These are phyloP conservation scores for Enteromius thamalakanensis DNA, from an alignment of 2,797 vertebrate genomes.

Conservation along the genomic window DNA sequence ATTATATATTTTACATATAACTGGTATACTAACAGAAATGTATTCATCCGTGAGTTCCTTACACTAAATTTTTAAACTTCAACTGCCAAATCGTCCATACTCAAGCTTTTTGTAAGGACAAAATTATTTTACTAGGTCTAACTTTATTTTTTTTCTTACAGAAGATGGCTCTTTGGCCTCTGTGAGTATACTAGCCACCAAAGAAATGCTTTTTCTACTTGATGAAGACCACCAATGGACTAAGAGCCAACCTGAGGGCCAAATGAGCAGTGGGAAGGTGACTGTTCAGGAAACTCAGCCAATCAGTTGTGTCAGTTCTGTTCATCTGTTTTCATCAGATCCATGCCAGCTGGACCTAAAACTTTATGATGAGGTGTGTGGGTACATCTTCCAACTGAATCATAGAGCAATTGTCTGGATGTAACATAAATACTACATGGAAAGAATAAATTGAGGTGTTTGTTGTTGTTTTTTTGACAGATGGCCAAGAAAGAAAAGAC, in stretches of 20 bases:
- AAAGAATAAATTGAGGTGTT: not conserved
- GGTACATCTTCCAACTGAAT: not conserved
- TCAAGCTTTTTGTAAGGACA: not conserved
- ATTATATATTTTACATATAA: not conserved
- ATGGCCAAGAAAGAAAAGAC: slow-evolving; percentile 87
- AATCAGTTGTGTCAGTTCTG: slow-evolving; percentile 89
- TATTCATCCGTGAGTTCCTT: not conserved
- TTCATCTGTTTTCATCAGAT: slow-evolving; percentile 82
- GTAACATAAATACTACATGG: not conserved
- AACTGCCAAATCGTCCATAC: not conserved
- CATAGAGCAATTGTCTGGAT: not conserved
- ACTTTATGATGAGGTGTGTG: slow-evolving; percentile 90
- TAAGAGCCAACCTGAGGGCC: slow-evolving; percentile 63
- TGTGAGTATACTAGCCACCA: slow-evolving; percentile 86
- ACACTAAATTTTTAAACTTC: not conserved
- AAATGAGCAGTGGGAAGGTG: slow-evolving; percentile 60
- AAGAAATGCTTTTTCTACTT: slow-evolving; percentile 86
- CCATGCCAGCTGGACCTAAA: slow-evolving; percentile 82
- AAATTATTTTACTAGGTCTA: not conserved
- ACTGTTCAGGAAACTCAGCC: slow-evolving; percentile 82
- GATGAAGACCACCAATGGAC: slow-evolving; percentile 86
- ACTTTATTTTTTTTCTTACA: not conserved
- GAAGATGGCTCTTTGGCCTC: slow-evolving; percentile 79
- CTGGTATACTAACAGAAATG: not conserved
- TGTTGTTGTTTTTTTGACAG: slow-evolving; percentile 67